phyloP scores from a whole-genome alignment of 2,888 invertebrate genomes.

The Tinea pellionella region DNA sequence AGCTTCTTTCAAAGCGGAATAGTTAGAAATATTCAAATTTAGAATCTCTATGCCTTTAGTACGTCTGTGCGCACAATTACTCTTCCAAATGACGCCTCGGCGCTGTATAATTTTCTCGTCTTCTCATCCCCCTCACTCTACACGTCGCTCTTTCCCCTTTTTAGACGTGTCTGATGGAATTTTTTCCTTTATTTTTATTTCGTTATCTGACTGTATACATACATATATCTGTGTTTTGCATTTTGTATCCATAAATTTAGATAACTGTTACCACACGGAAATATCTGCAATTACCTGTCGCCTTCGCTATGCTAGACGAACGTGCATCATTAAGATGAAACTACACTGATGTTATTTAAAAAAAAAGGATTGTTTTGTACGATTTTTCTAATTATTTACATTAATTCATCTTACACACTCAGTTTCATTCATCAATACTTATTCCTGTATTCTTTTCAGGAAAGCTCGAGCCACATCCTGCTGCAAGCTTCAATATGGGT shows the following conservation, averaged over 20 bases:
- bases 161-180: neutral
- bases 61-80: slow-evolving; percentile 7
- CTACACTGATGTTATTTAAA: no score
- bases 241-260: no score
- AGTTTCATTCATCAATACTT: no score
- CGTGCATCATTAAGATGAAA: no score
- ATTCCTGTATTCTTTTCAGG: slow-evolving; percentile 49
- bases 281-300: no score
- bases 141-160: neutral
- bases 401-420: no score
- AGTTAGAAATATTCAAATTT: slow-evolving; percentile 8
- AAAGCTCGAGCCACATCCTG: slow-evolving; percentile 84
- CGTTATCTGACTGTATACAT: neutral
- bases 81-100: slow-evolving; percentile 8
- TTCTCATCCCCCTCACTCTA: neutral
- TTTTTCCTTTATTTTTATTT: slow-evolving; percentile 2
- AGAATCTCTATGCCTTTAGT: neutral
- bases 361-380: no score
- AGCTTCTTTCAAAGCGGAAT: slow-evolving; percentile 1
- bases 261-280: no score
- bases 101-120: slow-evolving; percentile 12
- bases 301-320: no score
- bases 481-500: slow-evolving; percentile 91
- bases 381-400: neutral
- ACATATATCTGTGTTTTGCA: neutral